These are phyloP conservation scores for Regulus satrapa DNA, from an alignment of 2,113 vertebrate genomes.

Conservation along the genomic window DNA sequence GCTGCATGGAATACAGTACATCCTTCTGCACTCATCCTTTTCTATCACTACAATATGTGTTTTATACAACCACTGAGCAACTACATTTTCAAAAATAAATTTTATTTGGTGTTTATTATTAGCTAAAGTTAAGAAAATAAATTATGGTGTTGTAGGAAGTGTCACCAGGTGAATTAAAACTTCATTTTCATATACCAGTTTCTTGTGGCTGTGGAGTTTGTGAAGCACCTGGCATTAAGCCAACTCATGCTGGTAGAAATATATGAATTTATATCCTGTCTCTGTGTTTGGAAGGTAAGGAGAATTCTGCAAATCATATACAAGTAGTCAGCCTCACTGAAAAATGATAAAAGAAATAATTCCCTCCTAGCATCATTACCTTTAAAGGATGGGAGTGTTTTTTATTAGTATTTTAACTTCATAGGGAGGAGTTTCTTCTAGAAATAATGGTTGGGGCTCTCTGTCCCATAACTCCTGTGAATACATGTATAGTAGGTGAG, in stretches of 20 bases:
- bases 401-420: background rate
- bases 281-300: background rate
- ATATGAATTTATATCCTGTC: background rate
- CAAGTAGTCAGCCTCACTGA: background rate
- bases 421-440: background rate
- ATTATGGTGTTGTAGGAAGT: background rate
- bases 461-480: background rate
- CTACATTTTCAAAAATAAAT: background rate
- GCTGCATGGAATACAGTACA: background rate
- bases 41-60: background rate
- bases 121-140: background rate
- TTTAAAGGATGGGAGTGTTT: background rate
- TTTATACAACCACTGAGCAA: background rate
- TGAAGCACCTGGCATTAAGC: background rate
- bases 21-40: background rate
- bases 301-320: background rate
- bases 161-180: background rate
- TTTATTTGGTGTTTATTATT: background rate
- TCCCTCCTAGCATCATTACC: background rate
- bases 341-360: background rate
- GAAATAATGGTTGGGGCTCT: background rate
- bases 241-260: background rate
- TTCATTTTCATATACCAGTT: background rate
- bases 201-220: background rate
- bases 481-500: fast-evolving